Percentiles rank a stretch among this genome's conserved stretches.
Conservation (phyloP, 2,797 vertebrate species). For the Garrulus glandarius region DNA sequence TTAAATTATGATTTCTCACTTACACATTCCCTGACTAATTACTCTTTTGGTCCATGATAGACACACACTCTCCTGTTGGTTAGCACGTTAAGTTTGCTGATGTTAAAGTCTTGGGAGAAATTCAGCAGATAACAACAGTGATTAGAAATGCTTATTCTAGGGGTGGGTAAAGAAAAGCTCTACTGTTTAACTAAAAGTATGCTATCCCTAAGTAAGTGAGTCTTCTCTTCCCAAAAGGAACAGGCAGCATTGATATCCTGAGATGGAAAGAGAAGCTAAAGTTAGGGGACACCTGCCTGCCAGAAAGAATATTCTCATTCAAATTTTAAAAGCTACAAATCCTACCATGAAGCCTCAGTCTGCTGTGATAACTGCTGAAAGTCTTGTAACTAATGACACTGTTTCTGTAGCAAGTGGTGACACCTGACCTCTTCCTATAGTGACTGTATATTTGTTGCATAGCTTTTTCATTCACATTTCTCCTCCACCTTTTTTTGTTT, state of each 20-base stretch:
- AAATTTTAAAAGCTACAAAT: background rate
- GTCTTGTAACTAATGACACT: background rate
- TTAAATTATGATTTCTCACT: background rate
- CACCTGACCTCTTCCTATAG: background rate
- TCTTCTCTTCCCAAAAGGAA: background rate
- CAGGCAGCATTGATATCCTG: background rate
- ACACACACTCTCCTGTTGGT: background rate
- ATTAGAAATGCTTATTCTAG: background rate
- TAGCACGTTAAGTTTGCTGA: background rate
- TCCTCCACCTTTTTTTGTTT: background rate
- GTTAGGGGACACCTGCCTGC: background rate
- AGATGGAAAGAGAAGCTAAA: background rate
- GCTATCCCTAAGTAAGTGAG: background rate
- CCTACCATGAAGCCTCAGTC: background rate
- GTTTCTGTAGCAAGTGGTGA: background rate
- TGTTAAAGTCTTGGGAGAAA: background rate
- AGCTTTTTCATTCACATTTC: background rate
- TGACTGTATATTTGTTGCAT: fast-evolving
- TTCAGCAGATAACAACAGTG: background rate
- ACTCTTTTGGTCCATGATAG: background rate
- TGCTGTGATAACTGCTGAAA: background rate
- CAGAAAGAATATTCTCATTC: background rate
- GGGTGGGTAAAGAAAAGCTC: background rate
- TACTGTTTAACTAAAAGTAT: background rate
- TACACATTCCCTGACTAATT: background rate